These are phyloP conservation scores for Sycophila texana DNA, from an alignment of 2,888 invertebrate species.

Conservation along the genomic window DNA sequence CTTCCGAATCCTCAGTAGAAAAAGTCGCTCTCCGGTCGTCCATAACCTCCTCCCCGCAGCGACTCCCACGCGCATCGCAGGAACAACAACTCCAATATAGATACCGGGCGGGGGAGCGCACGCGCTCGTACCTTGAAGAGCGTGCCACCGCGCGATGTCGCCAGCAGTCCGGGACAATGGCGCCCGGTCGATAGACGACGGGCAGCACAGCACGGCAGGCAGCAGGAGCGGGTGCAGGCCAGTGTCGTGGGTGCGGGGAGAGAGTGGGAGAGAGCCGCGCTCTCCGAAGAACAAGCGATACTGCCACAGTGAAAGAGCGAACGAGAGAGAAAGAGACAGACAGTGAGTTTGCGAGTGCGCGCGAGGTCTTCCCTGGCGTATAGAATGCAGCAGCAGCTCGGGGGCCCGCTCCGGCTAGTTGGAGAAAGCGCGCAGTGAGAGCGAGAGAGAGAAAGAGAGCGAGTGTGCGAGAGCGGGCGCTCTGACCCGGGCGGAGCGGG, in stretches of 20 bases:
- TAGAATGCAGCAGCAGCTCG: no score
- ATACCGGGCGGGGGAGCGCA: no score
- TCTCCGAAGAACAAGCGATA: no score
- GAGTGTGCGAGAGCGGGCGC: no score
- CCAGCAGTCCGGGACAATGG: background rate
- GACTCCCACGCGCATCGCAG: background rate
- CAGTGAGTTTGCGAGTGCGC: no score
- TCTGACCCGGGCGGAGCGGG: background rate
- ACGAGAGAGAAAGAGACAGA: no score
- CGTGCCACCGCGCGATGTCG: background rate
- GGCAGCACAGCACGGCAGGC: background rate
- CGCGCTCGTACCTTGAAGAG: no score
- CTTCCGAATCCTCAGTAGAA: background rate
- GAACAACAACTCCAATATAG: background rate
- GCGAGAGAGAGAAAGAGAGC: background rate
- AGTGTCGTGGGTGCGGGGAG: background rate
- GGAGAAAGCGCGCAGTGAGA: no score
- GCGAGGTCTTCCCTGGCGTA: no score
- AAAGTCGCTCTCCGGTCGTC: background rate
- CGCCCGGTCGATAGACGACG: slow-evolving; percentile 8
- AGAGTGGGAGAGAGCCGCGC: background rate
- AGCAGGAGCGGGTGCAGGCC: background rate
- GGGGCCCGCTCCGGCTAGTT: no score
- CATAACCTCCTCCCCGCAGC: background rate
- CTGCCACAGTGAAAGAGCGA: no score